Base-by-base conservation (phyloP, 2,113 vertebrate genomes). In the Triplophysa tibetana region DNA sequence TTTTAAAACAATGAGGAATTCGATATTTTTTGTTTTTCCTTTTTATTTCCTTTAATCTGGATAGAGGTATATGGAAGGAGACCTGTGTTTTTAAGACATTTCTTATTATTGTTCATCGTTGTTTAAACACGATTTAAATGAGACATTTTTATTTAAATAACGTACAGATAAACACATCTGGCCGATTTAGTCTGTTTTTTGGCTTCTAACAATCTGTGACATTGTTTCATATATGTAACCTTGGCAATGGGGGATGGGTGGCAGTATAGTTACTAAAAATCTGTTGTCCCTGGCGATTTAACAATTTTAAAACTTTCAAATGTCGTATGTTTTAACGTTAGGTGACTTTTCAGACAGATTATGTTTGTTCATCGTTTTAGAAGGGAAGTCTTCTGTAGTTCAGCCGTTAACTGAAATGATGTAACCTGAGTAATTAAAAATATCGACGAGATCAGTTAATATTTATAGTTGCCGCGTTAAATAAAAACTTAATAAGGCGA, bases 171-270 rank as follows among this genome's bases (percentile, higher is more conserved):
- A 16, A 8, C 61, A 72, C 77, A 38, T 81, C 43, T 41, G 2
- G 2, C 8, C 21, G 19, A 10, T 7, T 3, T 43, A 38, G 26
- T 14, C 8, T 48, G 38, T 6, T 10, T 52, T 11, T 60, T 12
- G 14, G 13, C 33, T 8, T 64, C 1, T 14, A 26, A 66, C 56
- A 33, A 2, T 54, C 23, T 29, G 85, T 92, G 91, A 91, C 89
- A 89, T 91, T 91, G 89, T 80, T 19, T 76, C 62, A 80, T 72
- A 77, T 48, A 67, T 89, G 87, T 91, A 92, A 91, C 91, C 89
- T 93, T 92, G 91, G 86, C 73, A 24, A 81, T 92, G 92, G 92
- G 92, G 91, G 92, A 91, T 90, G 92, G 92, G 92, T 52, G 67
- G 70, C 13, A 77, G 67, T 78, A 82, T 81, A 89, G 87, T 61